Base-by-base conservation (phyloP, 2,797 vertebrate species). In the Macroramphosus scolopax region DNA sequence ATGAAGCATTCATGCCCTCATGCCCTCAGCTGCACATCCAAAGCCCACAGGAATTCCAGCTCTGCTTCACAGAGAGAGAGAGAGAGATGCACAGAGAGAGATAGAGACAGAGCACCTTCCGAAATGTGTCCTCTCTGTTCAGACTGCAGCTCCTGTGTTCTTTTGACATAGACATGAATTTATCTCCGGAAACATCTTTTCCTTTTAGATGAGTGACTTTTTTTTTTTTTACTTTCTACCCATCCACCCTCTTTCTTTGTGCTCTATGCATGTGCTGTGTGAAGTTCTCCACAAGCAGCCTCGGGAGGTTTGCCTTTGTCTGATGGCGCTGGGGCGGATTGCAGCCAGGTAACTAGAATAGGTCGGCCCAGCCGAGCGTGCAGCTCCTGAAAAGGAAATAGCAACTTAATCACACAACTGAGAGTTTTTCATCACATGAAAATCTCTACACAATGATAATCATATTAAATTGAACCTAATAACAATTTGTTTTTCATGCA, bases 251-350 rank as follows among this genome's bases (percentile, higher is more conserved):
- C 43, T 76, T 30, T 73, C 38, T 65, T 42, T 75, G 46, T 74
- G 11, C 3, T 15, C 50, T 33, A 12, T 53, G 7, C 6, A 25
- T 47, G 34, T 59, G n/a, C 33, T 38, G 31, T 37, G 11, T 56
- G 26, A 72, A 98, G 96, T 98, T 51, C 94, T 98, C 25, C 94
- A 96, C 69, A 96, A 95, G 71, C 94, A 97, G 40, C 96, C 95
- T 52, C 82, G 94, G 65, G 92, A 96, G 78, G 95, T 98, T 51
- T 98, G 94, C 58, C 91, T 98, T 62, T 98, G 96, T 75, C 88
- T 98, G 84, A 89, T 98, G 85, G 95, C 96, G 65, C 89, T 98
- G 68, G 95, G 94, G 54, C 89, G 93, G 67, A 94, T 96, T 50
- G 93, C 90, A 66, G 91, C 92, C 75, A 96, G 94, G 96, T 98